Percentiles rank a stretch among this genome's conserved stretches.
These are phyloP conservation scores for Clinocottus analis DNA, from an alignment of 2,113 vertebrate species.

Conservation along the genomic window DNA sequence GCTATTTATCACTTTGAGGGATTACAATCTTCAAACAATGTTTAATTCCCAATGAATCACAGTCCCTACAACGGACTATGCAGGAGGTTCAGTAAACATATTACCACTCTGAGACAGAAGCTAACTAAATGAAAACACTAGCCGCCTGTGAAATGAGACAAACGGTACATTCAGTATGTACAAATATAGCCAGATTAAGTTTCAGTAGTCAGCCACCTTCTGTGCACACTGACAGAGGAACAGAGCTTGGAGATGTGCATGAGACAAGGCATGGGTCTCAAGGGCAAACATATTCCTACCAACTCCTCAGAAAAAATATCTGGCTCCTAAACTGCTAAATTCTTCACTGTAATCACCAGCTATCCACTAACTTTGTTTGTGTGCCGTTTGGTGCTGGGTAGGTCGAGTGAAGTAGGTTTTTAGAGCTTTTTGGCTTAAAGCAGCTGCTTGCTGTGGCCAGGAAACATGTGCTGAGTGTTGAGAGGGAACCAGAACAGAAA, in stretches of 20 bases:
- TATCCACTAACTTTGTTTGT: not conserved
- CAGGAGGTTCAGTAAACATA: constrained; percentile 35
- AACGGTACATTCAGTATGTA: not conserved
- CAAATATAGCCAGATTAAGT: not conserved
- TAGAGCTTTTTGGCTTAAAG: not conserved
- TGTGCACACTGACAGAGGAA: constrained; percentile 5
- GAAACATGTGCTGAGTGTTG: not conserved
- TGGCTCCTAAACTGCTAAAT: not conserved
- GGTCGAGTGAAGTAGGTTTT: not conserved
- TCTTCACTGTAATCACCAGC: not conserved
- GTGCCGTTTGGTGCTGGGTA: not conserved
- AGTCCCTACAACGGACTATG: constrained; percentile 4
- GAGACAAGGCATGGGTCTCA: not conserved
- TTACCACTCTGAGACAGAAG: constrained; percentile 4
- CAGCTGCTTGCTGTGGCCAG: not conserved
- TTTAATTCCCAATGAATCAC: constrained; percentile 25
- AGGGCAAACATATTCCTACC: not conserved
- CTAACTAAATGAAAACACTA: constrained; percentile 9
- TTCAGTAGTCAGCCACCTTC: constrained; percentile 13
- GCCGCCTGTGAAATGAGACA: constrained; percentile 33
- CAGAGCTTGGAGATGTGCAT: not conserved
- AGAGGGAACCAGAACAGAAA: not conserved
- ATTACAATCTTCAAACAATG: constrained; percentile 34
- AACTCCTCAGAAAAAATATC: not conserved
- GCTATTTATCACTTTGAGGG: constrained; percentile 45